Base-by-base conservation (phyloP, 92 coral and sea anemone genomes). In the Zoanthus solanderi region DNA sequence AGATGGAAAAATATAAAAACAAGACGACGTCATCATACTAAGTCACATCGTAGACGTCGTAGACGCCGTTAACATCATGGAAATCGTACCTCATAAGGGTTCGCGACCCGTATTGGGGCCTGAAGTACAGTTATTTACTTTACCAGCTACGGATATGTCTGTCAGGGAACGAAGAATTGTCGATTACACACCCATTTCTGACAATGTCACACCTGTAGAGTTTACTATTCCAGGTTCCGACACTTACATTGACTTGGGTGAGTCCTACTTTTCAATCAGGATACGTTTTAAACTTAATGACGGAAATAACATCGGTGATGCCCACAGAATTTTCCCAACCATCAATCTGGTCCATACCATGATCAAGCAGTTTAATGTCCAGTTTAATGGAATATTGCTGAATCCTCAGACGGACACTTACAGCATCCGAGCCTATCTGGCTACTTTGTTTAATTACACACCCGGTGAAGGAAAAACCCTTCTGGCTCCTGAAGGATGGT, bases 401-500 rank as follows among this genome's bases (percentile, higher is more conserved):
- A 90, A 89, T 6, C 57, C 83, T 16, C 93, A 90, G 23, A 72
- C 88, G 6, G 90, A 90, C 79, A 90, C 88, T 14, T 80, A 87
- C 61, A 60, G 84, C 3, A n/a, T 79, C 30, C 83, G 84, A 29
- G 80, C 87, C 0, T 81, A 73, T 31, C 2, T 63, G 60, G 48
- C 83, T 12, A 81, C 83, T 13, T 1, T 90, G 32, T 30, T 79
- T 10, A 90, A 90, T 28, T 85, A 76, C 47, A 68, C 92, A 0
- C 4, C 37, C 1, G 60, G 61, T 0, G 84, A 79, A 63, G 84
- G 9, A 0, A 11, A 0, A 0, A 37, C 74, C 44, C 34, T 61
- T 1, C 44, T 79, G 17, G 56, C 58, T 0, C 54, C 71, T 1
- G 84, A 63, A 42, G 73, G 84, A 63, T 63, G 73, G 84, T 61